Evolutionary conservation across 2,797 vertebrate species (phyloP).

Genomic region (Austrolebias charrua): DNA sequence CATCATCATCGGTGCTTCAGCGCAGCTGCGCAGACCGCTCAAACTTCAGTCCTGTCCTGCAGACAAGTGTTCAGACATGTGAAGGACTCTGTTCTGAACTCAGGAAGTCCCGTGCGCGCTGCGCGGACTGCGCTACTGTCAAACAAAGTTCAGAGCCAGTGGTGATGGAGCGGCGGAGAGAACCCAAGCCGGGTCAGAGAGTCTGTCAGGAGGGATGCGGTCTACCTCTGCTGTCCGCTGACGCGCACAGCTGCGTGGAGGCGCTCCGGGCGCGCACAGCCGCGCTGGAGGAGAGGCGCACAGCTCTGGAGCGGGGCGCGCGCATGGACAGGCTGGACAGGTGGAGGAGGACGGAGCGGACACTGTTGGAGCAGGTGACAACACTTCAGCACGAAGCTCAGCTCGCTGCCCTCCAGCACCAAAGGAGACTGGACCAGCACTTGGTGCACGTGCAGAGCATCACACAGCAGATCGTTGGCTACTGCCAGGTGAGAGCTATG

Average conservation of each 20-base stretch:
- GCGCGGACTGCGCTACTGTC: conserved; percentile 48
- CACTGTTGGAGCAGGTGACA: conserved; percentile 71
- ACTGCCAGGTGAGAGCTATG: conserved; percentile 70
- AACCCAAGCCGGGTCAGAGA: conserved; percentile 12
- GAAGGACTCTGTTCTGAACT: conserved; percentile 23
- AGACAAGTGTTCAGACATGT: conserved; percentile 35
- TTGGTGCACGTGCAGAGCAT: conserved; percentile 74
- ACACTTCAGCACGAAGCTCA: conserved; percentile 72
- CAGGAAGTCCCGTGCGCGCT: conserved; percentile 20
- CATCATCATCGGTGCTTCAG: no score
- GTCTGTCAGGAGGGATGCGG: conserved; percentile 70
- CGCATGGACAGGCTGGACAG: conserved; percentile 59
- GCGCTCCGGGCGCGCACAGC: conserved; percentile 58
- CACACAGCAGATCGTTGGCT: conserved; percentile 60
- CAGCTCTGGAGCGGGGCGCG: conserved; percentile 52
- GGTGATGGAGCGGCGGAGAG: conserved; percentile 48
- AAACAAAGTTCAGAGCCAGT: conserved; percentile 9
- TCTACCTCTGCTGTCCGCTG: conserved; percentile 36
- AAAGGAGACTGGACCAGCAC: conserved; percentile 74
- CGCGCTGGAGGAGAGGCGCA: conserved; percentile 50
- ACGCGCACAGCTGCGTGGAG: conserved; percentile 61
- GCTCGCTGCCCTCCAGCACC: conserved; percentile 73
- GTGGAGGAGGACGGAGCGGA: conserved; percentile 72
- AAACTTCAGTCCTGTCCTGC: conserved; percentile 21
- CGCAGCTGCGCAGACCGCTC: conserved; percentile 26